Percentiles rank a stretch among this genome's conserved stretches.
These are phyloP conservation scores for Stramonita haemastoma DNA, from an alignment of 2,888 invertebrate genomes.

Conservation along the genomic window DNA sequence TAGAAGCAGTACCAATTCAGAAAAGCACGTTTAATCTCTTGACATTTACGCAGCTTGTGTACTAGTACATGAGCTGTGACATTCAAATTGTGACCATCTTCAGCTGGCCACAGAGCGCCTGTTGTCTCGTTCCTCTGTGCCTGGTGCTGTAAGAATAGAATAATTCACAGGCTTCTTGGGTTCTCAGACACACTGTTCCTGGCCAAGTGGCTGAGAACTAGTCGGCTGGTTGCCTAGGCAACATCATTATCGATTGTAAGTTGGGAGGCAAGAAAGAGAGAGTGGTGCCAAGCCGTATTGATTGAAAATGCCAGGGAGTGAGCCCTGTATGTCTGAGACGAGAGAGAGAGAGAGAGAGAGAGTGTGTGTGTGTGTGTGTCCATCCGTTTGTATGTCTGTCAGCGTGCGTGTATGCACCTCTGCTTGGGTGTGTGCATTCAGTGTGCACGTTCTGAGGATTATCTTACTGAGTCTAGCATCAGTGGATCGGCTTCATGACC, in stretches of 20 bases:
- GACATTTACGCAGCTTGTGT: too few species aligned
- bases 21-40: too few species aligned
- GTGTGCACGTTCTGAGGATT: not conserved
- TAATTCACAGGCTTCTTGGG: constrained; percentile 19
- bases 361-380: not conserved
- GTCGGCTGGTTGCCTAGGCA: constrained; percentile 28
- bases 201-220: constrained; percentile 2
- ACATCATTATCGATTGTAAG: constrained; percentile 34
- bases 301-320: constrained; percentile 9
- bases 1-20: too few species aligned
- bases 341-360: not conserved
- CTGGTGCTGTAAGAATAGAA: not conserved
- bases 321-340: not conserved
- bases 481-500: too few species aligned
- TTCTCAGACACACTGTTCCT: constrained; percentile 7
- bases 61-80: too few species aligned
- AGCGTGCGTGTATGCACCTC: not conserved
- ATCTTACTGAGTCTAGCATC: not conserved
- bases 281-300: constrained; percentile 28
- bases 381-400: too few species aligned
- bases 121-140: not conserved
- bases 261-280: constrained; percentile 19
- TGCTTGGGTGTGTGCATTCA: not conserved
- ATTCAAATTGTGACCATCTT: too few species aligned
- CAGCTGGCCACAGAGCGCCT: not conserved